Percentiles rank a stretch among this genome's conserved stretches.
phyloP scores from a whole-genome alignment of 64 coral and sea anemone species.

The Pocillopora verrucosa region DNA sequence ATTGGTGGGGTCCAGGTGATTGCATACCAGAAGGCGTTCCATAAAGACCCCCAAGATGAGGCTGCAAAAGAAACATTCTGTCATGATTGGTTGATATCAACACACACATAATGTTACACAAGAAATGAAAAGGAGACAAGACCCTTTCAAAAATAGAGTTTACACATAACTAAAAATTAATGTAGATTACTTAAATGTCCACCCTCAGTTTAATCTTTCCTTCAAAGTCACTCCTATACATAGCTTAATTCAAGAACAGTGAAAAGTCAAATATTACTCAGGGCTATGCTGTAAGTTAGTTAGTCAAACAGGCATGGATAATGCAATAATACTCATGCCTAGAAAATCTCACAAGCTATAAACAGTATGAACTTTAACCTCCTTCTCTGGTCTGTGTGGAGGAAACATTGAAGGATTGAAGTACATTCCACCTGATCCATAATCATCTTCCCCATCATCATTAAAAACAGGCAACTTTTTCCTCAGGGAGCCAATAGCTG shows the following conservation, averaged over 20 bases:
- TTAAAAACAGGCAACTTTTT: constrained; percentile 76
- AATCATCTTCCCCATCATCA: constrained; percentile 82
- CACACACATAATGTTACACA: neutral
- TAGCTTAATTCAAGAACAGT: no score
- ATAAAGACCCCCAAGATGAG: constrained; percentile 77
- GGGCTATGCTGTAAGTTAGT: no score
- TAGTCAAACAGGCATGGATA: neutral
- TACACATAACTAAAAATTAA: no score
- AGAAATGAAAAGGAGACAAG: no score
- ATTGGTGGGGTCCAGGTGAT: constrained; percentile 65
- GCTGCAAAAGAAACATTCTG: neutral
- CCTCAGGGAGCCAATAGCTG: constrained; percentile 79
- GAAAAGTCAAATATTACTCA: neutral
- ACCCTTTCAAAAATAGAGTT: no score
- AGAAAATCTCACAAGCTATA: neutral
- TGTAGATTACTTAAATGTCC: no score
- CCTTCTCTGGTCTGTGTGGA: constrained; percentile 80
- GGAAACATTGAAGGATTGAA: constrained; percentile 78
- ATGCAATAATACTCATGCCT: neutral
- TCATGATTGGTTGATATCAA: neutral
- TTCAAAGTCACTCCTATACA: no score
- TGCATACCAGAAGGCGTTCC: constrained; percentile 80
- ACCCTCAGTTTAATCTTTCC: no score
- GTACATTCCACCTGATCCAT: constrained; percentile 75
- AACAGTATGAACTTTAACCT: constrained; percentile 4